Conservation (phyloP, 2,113 vertebrate species). For the Nycticorax nycticorax region DNA sequence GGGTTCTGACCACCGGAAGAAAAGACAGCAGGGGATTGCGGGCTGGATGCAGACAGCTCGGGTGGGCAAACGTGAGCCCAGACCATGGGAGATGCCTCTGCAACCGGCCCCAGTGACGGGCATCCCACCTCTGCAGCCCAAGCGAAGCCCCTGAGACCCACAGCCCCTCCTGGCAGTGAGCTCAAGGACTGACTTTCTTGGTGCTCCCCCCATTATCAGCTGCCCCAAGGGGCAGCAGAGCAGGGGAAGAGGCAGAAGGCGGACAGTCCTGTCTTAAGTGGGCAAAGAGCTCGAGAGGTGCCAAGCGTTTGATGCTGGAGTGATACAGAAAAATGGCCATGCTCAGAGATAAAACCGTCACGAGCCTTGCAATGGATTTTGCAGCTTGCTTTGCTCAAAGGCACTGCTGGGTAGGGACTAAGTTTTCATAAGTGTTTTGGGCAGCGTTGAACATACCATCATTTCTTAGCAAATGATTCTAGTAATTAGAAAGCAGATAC, state of each 20-base stretch:
- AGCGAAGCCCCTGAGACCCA: not conserved
- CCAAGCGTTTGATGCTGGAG: not conserved
- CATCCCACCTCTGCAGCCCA: not conserved
- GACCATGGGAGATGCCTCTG: not conserved
- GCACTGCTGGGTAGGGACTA: not conserved
- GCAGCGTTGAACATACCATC: not conserved
- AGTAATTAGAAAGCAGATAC: not conserved
- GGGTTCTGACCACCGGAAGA: not conserved
- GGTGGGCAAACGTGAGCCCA: not conserved
- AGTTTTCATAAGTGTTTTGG: not conserved
- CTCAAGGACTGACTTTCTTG: not conserved
- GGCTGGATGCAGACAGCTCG: not conserved
- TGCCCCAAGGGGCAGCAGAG: not conserved
- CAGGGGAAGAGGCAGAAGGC: not conserved
- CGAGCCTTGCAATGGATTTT: not conserved
- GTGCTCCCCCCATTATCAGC: not conserved
- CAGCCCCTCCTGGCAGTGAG: not conserved
- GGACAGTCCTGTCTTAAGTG: not conserved
- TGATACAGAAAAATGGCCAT: not conserved
- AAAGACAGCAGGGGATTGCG: not conserved
- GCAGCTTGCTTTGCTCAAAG: not conserved
- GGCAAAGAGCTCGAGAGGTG: not conserved
- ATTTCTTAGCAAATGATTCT: not conserved
- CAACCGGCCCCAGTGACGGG: rapidly evolving
- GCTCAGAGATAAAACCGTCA: not conserved